Percentiles rank a stretch among this genome's conserved stretches.
Evolutionary conservation across 2,888 invertebrate genomes (phyloP).

Genomic region (Tipula helvola): DNA sequence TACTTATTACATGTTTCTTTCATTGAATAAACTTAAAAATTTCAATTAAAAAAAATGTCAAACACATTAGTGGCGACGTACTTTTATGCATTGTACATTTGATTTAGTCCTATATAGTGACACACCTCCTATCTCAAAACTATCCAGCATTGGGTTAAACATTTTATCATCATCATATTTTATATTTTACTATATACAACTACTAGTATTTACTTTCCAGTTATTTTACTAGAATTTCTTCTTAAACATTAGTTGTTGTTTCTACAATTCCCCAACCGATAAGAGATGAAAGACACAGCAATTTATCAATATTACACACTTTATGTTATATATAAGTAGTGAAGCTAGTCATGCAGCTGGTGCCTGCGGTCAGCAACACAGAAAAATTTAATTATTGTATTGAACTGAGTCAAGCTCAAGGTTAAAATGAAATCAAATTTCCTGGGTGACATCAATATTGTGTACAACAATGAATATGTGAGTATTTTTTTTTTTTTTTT

Average conservation of each 20-base stretch:
- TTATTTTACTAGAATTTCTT: not conserved
- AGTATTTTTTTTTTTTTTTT: not conserved
- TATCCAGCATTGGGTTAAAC: not conserved
- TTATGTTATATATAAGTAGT: not conserved
- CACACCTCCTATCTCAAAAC: not conserved
- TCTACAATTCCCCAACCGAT: not conserved
- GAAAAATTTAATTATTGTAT: not conserved
- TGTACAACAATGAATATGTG: not conserved
- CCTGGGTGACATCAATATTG: not conserved
- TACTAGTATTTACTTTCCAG: not conserved
- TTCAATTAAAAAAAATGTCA: not conserved
- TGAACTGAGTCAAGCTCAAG: not conserved
- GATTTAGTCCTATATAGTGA: not conserved
- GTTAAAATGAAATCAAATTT: not conserved
- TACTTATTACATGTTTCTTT: not conserved
- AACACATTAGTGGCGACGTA: not conserved
- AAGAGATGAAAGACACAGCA: not conserved
- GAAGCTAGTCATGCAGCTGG: not conserved
- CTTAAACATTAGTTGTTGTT: not conserved
- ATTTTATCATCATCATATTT: not conserved
- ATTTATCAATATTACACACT: not conserved
- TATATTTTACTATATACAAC: slow-evolving; percentile 4
- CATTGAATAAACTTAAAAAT: not conserved
- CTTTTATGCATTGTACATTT: not conserved
- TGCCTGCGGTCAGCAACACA: not conserved